phyloP scores from a whole-genome alignment of 1,140 invertebrate species.

The Drosophila simulans region DNA sequence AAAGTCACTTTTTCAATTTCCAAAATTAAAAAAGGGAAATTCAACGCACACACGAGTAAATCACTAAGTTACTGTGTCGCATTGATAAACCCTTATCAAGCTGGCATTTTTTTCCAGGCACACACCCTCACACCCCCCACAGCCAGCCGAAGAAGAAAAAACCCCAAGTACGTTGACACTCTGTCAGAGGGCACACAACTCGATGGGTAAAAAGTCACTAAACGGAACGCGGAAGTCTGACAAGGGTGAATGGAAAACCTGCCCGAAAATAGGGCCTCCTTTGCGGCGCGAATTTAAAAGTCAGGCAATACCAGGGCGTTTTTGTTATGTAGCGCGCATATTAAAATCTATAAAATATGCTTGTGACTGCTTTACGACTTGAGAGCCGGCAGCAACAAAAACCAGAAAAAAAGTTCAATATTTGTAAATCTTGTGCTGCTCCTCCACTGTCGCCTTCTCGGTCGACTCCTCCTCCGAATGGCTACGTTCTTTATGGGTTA shows the following conservation, averaged over 20 bases:
- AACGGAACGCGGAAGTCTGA: conserved; percentile 70
- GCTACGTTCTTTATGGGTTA: conserved; percentile 82
- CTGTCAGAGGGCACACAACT: conserved; percentile 62
- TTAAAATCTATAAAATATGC: conserved; percentile 84
- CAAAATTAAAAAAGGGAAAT: conserved; percentile 79
- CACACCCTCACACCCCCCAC: conserved; percentile 3
- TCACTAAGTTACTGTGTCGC: conserved; percentile 83
- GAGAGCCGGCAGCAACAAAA: conserved; percentile 59
- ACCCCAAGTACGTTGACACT: conserved; percentile 68
- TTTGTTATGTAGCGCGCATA: conserved; percentile 74
- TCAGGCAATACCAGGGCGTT: background rate
- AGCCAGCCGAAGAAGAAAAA: background rate
- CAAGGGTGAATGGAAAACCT: conserved; percentile 63
- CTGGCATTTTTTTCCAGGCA: conserved; percentile 41
- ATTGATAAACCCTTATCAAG: conserved; percentile 83
- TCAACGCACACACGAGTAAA: conserved; percentile 79
- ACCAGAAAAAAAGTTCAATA: conserved; percentile 76
- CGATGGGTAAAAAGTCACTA: conserved; percentile 63
- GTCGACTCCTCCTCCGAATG: conserved; percentile 1
- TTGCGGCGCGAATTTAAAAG: conserved; percentile 77
- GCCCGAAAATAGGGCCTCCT: conserved; percentile 60
- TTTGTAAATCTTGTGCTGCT: conserved; percentile 73
- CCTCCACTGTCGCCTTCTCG: conserved; percentile 7
- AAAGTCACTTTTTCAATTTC: conserved; percentile 84
- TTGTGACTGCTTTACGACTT: conserved; percentile 80